phyloP scores from a whole-genome alignment of 1,140 invertebrate genomes.

The Stegodyphus mimosarum region DNA sequence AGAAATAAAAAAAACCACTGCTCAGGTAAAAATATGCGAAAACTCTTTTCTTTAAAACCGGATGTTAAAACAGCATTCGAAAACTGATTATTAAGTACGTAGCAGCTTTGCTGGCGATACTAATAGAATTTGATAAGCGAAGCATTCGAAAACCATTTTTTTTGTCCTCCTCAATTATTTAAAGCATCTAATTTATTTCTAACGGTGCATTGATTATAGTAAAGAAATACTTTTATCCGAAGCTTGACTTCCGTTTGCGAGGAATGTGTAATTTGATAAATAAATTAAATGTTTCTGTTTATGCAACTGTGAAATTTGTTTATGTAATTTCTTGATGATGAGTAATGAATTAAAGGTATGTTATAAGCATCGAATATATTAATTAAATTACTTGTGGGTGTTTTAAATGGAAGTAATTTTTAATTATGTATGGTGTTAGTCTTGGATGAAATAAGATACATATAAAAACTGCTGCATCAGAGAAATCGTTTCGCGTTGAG shows the following conservation, averaged over 20 bases:
- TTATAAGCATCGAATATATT: neutral
- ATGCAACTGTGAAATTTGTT: neutral
- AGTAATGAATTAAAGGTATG: neutral
- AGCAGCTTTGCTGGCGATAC: neutral
- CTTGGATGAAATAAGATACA: too few species aligned
- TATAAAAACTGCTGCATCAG: too few species aligned
- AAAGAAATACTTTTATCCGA: neutral
- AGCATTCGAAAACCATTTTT: neutral
- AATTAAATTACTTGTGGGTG: too few species aligned
- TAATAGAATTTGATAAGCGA: too few species aligned
- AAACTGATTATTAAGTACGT: slow-evolving; percentile 22
- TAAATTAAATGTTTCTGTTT: neutral
- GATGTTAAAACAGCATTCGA: slow-evolving; percentile 6
- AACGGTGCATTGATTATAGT: neutral
- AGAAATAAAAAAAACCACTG: slow-evolving; percentile 4
- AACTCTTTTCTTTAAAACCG: neutral
- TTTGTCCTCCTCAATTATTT: slow-evolving; percentile 9
- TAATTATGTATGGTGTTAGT: too few species aligned
- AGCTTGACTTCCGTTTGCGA: neutral
- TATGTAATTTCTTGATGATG: neutral
- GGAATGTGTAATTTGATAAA: neutral
- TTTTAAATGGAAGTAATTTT: too few species aligned
- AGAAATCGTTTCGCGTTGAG: too few species aligned
- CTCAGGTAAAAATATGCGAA: slow-evolving; percentile 24
- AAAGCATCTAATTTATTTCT: slow-evolving; percentile 14